Conservation (phyloP, 2,113 vertebrate species). For the Glaucomys volans region DNA sequence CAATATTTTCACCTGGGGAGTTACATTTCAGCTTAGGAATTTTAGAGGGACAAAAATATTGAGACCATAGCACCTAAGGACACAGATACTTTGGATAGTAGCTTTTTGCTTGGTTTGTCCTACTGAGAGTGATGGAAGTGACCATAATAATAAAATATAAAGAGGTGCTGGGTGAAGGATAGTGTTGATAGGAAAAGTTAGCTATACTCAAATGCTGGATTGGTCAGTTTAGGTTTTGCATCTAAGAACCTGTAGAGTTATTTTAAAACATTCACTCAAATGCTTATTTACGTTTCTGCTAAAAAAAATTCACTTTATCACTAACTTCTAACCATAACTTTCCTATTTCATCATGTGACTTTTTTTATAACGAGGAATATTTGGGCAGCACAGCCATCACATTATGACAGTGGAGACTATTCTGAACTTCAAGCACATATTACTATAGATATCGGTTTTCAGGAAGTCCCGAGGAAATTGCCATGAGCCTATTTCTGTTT, state of each 20-base stretch:
- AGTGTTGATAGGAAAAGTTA: background rate
- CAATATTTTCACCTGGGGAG: background rate
- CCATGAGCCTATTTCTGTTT: background rate
- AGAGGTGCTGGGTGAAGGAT: background rate
- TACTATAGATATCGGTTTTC: slow-evolving; percentile 24
- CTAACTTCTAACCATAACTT: background rate
- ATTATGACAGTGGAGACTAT: background rate
- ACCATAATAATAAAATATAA: background rate
- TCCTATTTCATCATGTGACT: background rate
- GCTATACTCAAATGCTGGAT: background rate
- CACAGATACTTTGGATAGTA: background rate
- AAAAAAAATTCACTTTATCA: background rate
- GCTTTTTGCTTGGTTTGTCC: background rate
- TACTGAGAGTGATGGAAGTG: background rate
- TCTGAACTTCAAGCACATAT: slow-evolving; percentile 35
- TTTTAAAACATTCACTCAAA: background rate
- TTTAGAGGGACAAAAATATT: background rate
- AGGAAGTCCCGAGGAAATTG: slow-evolving; percentile 14
- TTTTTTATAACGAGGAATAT: background rate
- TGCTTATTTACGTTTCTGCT: background rate
- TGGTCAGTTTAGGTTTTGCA: background rate
- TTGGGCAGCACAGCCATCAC: background rate
- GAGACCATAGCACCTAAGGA: background rate
- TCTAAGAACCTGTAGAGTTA: background rate
- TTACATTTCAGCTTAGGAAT: background rate